Evolutionary conservation across 2,888 invertebrate genomes (phyloP).

Genomic region (Cheilosia vernalis): DNA sequence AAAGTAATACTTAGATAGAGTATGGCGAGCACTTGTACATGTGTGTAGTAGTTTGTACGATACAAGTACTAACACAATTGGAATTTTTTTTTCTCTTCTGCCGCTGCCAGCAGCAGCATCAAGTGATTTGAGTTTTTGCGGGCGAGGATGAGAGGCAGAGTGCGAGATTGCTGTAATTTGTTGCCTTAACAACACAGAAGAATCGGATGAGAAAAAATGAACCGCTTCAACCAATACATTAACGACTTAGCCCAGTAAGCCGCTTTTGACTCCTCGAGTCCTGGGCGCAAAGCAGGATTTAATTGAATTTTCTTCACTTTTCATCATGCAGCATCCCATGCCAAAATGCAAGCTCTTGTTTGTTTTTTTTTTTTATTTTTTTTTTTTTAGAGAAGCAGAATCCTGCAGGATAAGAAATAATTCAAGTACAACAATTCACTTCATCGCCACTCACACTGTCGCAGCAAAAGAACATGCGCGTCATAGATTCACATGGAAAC

Average conservation of each 20-base stretch:
- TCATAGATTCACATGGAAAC: constrained; percentile 49
- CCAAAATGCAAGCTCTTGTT: constrained; percentile 11
- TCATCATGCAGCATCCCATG: neutral
- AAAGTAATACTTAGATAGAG: constrained; percentile 16
- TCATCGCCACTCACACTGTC: constrained; percentile 59
- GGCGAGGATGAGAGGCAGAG: neutral
- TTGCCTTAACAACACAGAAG: constrained; percentile 4
- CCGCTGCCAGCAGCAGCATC: neutral
- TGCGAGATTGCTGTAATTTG: constrained; percentile 20
- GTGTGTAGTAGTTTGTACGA: constrained; percentile 1
- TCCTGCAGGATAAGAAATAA: constrained; percentile 58
- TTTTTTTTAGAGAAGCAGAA: constrained; percentile 17
- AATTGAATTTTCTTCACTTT: constrained; percentile 47
- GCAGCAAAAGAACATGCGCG: constrained; percentile 67
- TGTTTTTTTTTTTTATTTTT: neutral
- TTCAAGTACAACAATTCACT: constrained; percentile 54
- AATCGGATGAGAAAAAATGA: neutral
- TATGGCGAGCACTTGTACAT: constrained; percentile 8
- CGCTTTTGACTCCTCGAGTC: constrained; percentile 17
- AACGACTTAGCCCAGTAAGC: constrained; percentile 32
- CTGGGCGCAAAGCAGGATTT: constrained; percentile 13
- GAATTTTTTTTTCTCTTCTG: constrained; percentile 3
- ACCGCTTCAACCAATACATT: constrained; percentile 46
- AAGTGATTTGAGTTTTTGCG: constrained; percentile 11
- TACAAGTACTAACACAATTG: constrained; percentile 21